Conservation (phyloP, 1,140 invertebrate species). For the Drosophila suzukii region DNA sequence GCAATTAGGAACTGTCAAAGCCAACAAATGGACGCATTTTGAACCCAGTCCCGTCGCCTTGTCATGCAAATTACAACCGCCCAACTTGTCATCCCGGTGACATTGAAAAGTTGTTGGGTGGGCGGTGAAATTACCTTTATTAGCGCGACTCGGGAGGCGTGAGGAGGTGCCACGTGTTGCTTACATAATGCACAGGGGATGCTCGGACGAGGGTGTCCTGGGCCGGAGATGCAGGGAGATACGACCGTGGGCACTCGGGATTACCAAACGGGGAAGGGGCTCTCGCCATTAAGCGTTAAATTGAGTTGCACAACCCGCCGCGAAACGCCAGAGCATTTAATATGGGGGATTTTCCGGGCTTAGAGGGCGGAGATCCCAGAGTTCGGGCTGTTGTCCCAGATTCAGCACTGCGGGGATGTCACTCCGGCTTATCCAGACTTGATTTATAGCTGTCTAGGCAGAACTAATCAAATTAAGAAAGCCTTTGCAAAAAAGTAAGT, state of each 20-base stretch:
- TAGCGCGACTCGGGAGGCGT: conserved; percentile 32
- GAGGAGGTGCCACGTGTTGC: conserved; percentile 57
- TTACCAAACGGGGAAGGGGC: conserved; percentile 39
- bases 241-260: conserved; percentile 15
- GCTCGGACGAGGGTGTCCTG: conserved; percentile 27
- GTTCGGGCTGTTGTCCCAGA: conserved; percentile 15
- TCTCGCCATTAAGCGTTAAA: conserved; percentile 55
- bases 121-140: conserved; percentile 65
- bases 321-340: conserved; percentile 55
- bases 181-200: conserved; percentile 44
- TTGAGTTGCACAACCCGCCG: conserved; percentile 54
- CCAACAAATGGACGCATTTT: conserved; percentile 52
- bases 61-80: conserved; percentile 44
- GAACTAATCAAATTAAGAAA: conserved; percentile 25
- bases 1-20: conserved; percentile 74
- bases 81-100: conserved; percentile 41
- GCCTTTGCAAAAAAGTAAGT: neutral
- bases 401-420: conserved; percentile 23
- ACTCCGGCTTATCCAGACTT: conserved; percentile 11
- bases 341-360: conserved; percentile 53
- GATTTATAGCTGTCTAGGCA: conserved; percentile 31
- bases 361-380: conserved; percentile 24
- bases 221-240: conserved; percentile 6
- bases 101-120: conserved; percentile 62
- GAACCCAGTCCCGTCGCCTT: conserved; percentile 32